A percentile compares a stretch with the other conserved stretches of the same genome.
Evolutionary conservation across 2,888 invertebrate species (phyloP).

Genomic region (Meta bourneti): DNA sequence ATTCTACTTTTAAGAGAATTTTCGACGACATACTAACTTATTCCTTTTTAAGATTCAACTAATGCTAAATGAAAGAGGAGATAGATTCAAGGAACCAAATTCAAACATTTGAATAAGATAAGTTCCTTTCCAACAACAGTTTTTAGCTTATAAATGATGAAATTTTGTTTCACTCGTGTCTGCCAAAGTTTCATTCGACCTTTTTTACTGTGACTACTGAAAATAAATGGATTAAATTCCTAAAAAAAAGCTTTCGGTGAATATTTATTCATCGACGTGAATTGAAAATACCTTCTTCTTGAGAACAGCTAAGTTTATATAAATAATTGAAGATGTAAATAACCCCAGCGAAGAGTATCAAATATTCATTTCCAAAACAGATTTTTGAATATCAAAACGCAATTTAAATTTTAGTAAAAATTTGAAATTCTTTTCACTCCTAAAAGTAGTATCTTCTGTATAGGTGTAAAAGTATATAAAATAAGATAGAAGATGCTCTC

Average conservation of each 20-base stretch:
- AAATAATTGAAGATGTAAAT: not conserved
- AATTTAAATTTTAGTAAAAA: conserved; percentile 18
- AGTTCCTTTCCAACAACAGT: not conserved
- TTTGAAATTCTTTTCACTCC: not conserved
- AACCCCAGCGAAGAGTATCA: not conserved
- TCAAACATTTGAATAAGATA: not conserved
- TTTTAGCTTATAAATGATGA: not conserved
- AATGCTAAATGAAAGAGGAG: too few relatives aligned
- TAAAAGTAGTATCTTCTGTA: not conserved
- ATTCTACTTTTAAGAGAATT: too few relatives aligned
- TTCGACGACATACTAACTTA: too few relatives aligned
- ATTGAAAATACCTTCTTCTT: not conserved
- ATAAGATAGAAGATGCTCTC: conserved; percentile 15
- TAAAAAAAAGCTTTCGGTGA: not conserved
- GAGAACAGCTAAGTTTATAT: not conserved
- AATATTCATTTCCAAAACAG: not conserved
- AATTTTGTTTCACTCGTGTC: not conserved
- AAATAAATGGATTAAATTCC: not conserved
- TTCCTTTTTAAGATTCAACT: too few relatives aligned
- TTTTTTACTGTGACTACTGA: not conserved
- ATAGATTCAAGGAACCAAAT: not conserved
- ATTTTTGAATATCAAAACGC: not conserved
- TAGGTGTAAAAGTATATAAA: not conserved
- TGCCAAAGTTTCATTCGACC: not conserved
- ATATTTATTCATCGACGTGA: not conserved